These are phyloP conservation scores for Theristicus caerulescens DNA, from an alignment of 2,113 vertebrate genomes.

Conservation along the genomic window DNA sequence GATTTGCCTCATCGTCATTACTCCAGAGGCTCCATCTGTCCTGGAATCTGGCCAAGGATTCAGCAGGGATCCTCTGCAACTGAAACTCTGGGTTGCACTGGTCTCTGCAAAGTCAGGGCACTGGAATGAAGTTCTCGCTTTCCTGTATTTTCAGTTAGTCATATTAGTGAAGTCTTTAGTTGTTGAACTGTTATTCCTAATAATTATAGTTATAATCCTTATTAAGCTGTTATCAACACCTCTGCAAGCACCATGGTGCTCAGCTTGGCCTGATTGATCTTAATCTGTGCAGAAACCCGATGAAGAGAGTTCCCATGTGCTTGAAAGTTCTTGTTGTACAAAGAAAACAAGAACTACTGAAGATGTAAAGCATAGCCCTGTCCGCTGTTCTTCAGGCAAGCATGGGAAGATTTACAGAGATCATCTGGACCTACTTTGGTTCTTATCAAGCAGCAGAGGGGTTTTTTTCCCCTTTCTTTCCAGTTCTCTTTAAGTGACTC, in stretches of 20 bases:
- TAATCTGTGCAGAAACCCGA: not conserved
- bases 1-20: not conserved
- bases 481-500: constrained; percentile 13
- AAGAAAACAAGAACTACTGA: not conserved
- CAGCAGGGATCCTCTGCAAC: not conserved
- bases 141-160: not conserved
- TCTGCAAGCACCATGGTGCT: not conserved
- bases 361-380: not conserved
- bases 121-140: not conserved
- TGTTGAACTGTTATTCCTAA: not conserved
- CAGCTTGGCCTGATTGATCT: not conserved
- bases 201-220: not conserved
- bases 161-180: not conserved
- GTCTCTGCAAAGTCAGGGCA: not conserved
- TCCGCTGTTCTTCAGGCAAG: not conserved
- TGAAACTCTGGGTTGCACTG: not conserved
- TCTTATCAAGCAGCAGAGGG: constrained; percentile 23
- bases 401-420: not conserved
- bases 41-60: not conserved
- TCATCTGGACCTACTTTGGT: not conserved
- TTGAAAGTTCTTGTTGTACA: not conserved
- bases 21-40: not conserved
- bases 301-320: not conserved
- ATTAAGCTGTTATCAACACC: not conserved
- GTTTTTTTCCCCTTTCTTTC: not conserved